Percentiles rank a stretch among this genome's conserved stretches.
phyloP scores from a whole-genome alignment of 2,113 vertebrate genomes.

The Poeciliopsis prolifica region DNA sequence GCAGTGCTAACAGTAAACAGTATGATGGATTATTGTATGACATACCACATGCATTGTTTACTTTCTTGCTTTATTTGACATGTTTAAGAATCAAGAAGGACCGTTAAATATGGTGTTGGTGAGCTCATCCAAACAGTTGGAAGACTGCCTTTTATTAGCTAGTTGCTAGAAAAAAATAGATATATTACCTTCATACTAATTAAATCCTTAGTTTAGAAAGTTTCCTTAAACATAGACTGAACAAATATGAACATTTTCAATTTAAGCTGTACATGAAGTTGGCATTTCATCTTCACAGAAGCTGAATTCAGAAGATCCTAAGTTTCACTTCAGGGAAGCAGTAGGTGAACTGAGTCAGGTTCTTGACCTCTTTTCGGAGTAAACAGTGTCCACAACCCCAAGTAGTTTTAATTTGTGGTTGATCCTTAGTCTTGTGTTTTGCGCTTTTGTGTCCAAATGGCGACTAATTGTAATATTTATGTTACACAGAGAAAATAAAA shows the following conservation, averaged over 20 bases:
- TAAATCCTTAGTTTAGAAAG: not conserved
- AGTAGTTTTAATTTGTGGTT: not conserved
- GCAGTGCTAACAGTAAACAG: slow-evolving; percentile 49
- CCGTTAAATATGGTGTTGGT: not conserved
- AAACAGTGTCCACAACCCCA: not conserved
- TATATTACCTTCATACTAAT: not conserved
- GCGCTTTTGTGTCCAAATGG: too few species aligned
- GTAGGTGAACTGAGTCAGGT: not conserved
- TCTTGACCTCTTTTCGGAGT: not conserved
- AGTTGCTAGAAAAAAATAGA: not conserved
- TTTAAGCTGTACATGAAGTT: too few species aligned
- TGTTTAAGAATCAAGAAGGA: slow-evolving; percentile 2
- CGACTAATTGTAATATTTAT: too few species aligned
- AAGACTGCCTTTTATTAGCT: slow-evolving; percentile 2
- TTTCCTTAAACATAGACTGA: not conserved
- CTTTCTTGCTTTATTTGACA: slow-evolving; percentile 26
- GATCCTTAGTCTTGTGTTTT: too few species aligned
- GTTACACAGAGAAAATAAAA: too few species aligned
- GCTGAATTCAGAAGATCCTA: too few species aligned
- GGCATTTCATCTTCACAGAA: too few species aligned
- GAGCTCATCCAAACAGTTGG: not conserved
- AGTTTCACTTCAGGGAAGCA: not conserved
- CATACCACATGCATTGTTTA: not conserved
- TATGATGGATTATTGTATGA: not conserved
- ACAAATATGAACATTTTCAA: too few species aligned